Base-by-base conservation (phyloP, 23 tunicate genomes). In the Trididemnum clinides region DNA sequence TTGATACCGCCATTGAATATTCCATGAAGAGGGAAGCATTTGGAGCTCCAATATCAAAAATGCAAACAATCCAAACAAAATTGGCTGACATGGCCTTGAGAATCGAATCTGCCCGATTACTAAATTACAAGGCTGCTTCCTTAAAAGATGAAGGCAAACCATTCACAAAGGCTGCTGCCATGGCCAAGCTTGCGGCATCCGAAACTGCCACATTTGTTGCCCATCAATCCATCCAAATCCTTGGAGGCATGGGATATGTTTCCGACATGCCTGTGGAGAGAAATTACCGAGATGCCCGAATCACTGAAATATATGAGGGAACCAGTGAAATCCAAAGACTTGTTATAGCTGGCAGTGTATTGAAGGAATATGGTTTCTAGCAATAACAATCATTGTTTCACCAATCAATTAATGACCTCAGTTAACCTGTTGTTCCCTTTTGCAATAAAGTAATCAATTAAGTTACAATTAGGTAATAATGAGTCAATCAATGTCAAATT, bases 161-260 rank as follows among this genome's bases (percentile, higher is more conserved):
- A 30, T 80, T 71, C 34, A 93, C 93, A 1, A 93, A 93, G 73
- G 93, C 89, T 39, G 98, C 98, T 4, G 98, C 98, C 15, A 93
- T 93, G 98, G 98, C 98, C 19, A 93, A 93, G 82, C 66, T 93
- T n/a, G 82, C 85, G 22, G 87, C 91, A 20, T 93, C 98, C 26
- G 98, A 93, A 80, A 57, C 92, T 18, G 98, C 94, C 18, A 93
- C 98, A 2, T 57, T 50, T 29, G 90, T 51, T 15, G 83, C 93
- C 30, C 98, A 93, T 64, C 98, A 93, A 39, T 82, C 98, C 7
- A 93, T 93, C 64, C 98, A 93, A 64, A 54, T 93, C 6, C 80
- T 93, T 0, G 98, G 98, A 0, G 98, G 98, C 10, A 93, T 93
- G 98, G 98, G 98, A 2, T 93, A 80, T 89, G 98, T 93, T 1